Conservation (phyloP, 2,113 vertebrate genomes). For the Mesembrinibis cayennensis region DNA sequence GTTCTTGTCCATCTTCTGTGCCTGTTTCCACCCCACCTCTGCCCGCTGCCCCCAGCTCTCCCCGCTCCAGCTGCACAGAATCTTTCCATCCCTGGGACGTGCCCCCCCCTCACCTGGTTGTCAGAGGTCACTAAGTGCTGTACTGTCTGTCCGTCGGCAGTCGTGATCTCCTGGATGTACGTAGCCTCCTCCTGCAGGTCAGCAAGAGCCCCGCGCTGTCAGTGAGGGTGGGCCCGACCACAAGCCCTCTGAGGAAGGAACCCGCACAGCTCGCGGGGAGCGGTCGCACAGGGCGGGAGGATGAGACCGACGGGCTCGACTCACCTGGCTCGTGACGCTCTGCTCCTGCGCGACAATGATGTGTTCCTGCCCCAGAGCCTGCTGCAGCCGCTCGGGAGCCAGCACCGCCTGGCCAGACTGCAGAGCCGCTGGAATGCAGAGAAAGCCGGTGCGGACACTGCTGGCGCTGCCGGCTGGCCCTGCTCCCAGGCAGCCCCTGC, state of each 20-base stretch:
- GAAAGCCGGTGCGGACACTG: rapidly evolving
- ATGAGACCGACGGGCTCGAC: not conserved
- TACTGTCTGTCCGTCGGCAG: slow-evolving; percentile 91
- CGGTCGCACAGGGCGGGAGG: rapidly evolving
- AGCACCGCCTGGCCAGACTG: slow-evolving; percentile 84
- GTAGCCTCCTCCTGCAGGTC: slow-evolving; percentile 86
- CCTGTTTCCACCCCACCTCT: not conserved
- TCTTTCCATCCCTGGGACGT: rapidly evolving
- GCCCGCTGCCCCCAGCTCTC: not conserved
- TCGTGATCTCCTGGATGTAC: slow-evolving; percentile 96
- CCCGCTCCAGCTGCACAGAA: not conserved
- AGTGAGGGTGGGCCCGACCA: rapidly evolving
- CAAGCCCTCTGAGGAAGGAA: too few species aligned
- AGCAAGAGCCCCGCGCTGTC: not conserved
- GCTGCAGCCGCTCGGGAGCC: slow-evolving; percentile 83
- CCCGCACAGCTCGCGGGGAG: rapidly evolving
- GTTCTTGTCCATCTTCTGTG: not conserved
- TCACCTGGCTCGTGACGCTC: slow-evolving; percentile 84
- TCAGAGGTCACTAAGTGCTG: slow-evolving; percentile 94
- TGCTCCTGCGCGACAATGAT: slow-evolving; percentile 94
- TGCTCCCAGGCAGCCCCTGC: rapidly evolving
- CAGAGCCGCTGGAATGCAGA: slow-evolving; percentile 72
- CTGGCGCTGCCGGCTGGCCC: rapidly evolving
- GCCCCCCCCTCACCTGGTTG: slow-evolving; percentile 82
- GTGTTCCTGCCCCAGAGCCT: slow-evolving; percentile 89